Conservation (phyloP, 1,140 invertebrate species). For the Gerris buenoi region DNA sequence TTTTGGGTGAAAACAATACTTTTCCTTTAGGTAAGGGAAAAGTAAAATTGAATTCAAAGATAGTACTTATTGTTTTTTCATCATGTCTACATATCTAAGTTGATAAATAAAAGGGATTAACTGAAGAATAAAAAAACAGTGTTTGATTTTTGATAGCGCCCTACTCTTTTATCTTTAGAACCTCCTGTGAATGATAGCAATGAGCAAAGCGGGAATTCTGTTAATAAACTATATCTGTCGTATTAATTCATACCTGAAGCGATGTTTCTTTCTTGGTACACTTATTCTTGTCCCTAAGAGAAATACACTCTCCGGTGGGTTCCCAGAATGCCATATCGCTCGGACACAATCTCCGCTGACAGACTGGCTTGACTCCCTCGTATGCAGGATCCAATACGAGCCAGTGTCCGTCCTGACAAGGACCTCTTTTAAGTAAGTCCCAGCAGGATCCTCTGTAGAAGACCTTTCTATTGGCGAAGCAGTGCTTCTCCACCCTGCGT, state of each 20-base stretch:
- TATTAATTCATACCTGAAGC: not conserved
- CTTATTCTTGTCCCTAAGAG: not conserved
- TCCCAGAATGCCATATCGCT: conserved; percentile 9
- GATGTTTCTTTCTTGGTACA: conserved; percentile 4
- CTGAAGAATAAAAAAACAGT: too few relatives aligned
- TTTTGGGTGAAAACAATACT: too few relatives aligned
- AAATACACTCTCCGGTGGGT: not conserved
- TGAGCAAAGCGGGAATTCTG: too few relatives aligned
- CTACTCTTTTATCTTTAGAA: too few relatives aligned
- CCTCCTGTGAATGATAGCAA: too few relatives aligned
- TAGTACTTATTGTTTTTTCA: too few relatives aligned
- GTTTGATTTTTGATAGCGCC: too few relatives aligned
- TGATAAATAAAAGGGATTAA: too few relatives aligned
- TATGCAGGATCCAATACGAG: conserved; percentile 7
- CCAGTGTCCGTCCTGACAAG: conserved; percentile 10
- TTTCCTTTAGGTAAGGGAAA: too few relatives aligned
- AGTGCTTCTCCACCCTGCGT: not conserved
- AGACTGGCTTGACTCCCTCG: conserved; percentile 2
- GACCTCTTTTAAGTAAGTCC: conserved; percentile 3
- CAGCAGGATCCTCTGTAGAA: conserved; percentile 7
- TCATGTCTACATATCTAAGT: too few relatives aligned
- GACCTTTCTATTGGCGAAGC: not conserved
- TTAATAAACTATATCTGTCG: too few relatives aligned
- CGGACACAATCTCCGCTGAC: conserved; percentile 2
- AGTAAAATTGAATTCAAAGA: too few relatives aligned